Evolutionary conservation across 2,113 vertebrate species (phyloP).

Genomic region (Scolopax mira): DNA sequence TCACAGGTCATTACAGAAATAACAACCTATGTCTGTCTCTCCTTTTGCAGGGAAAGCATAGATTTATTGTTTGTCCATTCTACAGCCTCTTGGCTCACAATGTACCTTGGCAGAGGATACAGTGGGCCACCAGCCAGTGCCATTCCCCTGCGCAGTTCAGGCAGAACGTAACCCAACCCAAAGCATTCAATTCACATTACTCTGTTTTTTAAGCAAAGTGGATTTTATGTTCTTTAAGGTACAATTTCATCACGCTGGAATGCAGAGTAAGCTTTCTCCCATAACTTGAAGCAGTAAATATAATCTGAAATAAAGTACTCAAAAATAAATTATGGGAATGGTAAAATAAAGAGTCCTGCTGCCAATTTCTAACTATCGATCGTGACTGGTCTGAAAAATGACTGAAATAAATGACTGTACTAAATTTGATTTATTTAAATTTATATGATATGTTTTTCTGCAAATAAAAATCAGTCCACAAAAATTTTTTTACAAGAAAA

Average conservation of each 20-base stretch:
- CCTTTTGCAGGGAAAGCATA: neutral
- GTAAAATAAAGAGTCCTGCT: conserved; percentile 42
- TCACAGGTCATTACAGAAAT: conserved; percentile 13
- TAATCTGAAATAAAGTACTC: conserved; percentile 26
- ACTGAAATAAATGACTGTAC: conserved; percentile 30
- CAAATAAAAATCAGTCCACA: conserved; percentile 49
- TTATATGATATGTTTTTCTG: conserved; percentile 44
- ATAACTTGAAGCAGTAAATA: conserved; percentile 45
- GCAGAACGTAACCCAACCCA: conserved; percentile 19
- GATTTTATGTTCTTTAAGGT: conserved; percentile 48
- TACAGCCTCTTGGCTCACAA: conserved; percentile 16
- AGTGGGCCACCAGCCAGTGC: conserved; percentile 15
- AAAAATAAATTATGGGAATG: conserved; percentile 55
- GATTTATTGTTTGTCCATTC: conserved; percentile 15
- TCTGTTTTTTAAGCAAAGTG: neutral
- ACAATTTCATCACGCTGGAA: conserved; percentile 28
- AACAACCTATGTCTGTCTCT: neutral
- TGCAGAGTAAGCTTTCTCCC: conserved; percentile 27
- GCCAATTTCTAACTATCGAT: conserved; percentile 39
- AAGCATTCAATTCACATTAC: conserved; percentile 47
- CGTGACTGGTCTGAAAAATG: conserved; percentile 47
- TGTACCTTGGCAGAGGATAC: conserved; percentile 23
- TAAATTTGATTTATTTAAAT: conserved; percentile 37
- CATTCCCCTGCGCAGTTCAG: conserved; percentile 13
- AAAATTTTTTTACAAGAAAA: conserved; percentile 40